Evolutionary conservation across 2,797 vertebrate genomes (phyloP).

Genomic region (Chrysocyon brachyurus): DNA sequence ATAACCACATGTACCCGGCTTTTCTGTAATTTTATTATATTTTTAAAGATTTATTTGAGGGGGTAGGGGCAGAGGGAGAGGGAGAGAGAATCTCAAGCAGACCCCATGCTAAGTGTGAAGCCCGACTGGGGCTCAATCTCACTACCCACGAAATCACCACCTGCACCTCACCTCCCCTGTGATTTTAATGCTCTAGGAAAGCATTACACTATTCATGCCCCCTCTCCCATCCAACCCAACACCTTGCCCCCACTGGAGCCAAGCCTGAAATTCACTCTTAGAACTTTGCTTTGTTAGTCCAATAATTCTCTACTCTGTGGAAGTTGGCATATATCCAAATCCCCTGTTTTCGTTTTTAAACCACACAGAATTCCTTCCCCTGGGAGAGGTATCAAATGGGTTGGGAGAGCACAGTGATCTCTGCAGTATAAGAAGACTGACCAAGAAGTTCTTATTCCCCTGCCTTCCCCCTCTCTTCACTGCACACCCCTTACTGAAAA

Average conservation of each 20-base stretch:
- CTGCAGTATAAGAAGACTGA: neutral
- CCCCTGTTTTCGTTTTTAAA: neutral
- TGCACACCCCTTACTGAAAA: neutral
- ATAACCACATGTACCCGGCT: neutral
- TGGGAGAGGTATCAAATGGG: neutral
- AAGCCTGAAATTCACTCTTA: neutral
- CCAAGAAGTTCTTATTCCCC: neutral
- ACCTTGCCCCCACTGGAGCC: neutral
- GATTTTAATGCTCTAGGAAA: neutral
- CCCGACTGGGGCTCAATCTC: neutral
- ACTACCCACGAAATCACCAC: neutral
- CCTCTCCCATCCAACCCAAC: neutral
- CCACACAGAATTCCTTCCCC: neutral
- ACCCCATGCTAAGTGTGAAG: neutral
- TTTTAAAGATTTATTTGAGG: neutral
- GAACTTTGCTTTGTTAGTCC: neutral
- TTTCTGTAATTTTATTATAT: neutral
- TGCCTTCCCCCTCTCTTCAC: neutral
- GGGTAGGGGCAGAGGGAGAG: neutral
- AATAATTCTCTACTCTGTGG: neutral
- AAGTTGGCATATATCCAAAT: neutral
- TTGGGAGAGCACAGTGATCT: neutral
- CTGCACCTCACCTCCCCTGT: neutral
- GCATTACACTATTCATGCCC: neutral
- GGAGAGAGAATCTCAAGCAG: neutral